Percentiles rank a stretch among this genome's conserved stretches.
Evolutionary conservation across 2,888 invertebrate genomes (phyloP).

Genomic region (Dicyrtomina minuta): DNA sequence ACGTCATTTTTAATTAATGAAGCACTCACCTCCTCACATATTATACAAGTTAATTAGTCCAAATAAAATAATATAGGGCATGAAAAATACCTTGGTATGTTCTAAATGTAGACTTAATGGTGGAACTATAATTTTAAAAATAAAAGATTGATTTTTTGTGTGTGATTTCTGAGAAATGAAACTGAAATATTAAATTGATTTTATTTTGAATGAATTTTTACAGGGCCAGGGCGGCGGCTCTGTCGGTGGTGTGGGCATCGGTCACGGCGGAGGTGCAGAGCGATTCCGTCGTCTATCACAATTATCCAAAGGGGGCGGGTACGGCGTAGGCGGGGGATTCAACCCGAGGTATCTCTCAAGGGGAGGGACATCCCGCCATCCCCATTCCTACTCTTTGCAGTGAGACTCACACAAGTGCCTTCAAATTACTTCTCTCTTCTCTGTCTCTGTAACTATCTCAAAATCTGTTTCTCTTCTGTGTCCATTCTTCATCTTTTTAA

Average conservation of each 20-base stretch:
- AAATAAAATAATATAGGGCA: no score
- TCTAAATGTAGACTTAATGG: no score
- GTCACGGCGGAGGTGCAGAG: slow-evolving; percentile 42
- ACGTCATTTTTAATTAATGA: no score
- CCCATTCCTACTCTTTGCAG: slow-evolving; percentile 54
- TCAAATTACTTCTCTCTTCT: slow-evolving; percentile 50
- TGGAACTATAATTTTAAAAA: no score
- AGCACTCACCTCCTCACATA: no score
- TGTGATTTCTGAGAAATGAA: not conserved
- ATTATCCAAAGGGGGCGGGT: slow-evolving; percentile 46
- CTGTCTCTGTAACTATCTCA: slow-evolving; percentile 42
- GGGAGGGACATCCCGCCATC: slow-evolving; percentile 52
- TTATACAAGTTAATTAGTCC: no score
- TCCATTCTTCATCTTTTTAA: slow-evolving; percentile 21
- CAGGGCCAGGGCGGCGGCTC: slow-evolving; percentile 18
- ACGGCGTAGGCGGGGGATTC: slow-evolving; percentile 48
- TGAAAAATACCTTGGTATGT: no score
- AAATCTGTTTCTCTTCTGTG: slow-evolving; percentile 9
- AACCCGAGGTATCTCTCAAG: slow-evolving; percentile 54
- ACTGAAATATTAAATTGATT: not conserved
- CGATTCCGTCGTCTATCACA: slow-evolving; percentile 48
- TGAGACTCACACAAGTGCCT: slow-evolving; percentile 53
- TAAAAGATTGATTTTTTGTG: not conserved
- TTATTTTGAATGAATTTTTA: not conserved
- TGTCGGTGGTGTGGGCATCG: slow-evolving; percentile 36